Evolutionary conservation across 2,888 invertebrate species (phyloP), one percentile per base, ranked within the genome.

Genomic region (Hanleya hanleyi): DNA sequence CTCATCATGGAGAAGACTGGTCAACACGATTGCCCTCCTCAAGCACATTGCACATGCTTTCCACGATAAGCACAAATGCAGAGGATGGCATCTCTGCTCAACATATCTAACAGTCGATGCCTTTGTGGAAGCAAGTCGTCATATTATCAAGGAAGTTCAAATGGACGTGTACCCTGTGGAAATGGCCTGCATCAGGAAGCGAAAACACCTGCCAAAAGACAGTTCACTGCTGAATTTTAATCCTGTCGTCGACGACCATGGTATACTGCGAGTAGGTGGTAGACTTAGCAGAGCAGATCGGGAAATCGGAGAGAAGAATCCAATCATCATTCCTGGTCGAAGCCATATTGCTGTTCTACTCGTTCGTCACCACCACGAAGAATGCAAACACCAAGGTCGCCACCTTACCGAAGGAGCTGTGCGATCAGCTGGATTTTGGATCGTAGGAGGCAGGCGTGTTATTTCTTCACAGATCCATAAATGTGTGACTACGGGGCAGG

Each of bases 381-480:
- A 47, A 35, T 49, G 62, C 29, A n/a, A 66, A 12, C 69, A 73
- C 50, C 77, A 77, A 41, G 75, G 78, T 6, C 41, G 75, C 12
- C 69, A 70, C 7, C 49, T 78, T 18, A 73, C 77, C 9, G 77
- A 78, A 41, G 77, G 77, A 29, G 75, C 76, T 22, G 49, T 78
- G 3, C 51, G 78, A 37, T 18, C 35, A 15, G 67, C 67, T 26
- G 75, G 78, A 29, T 71, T 49, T 66, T 75, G 77, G 77, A 71
- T 75, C 26, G 41, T 36, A 32, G 77, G 77, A 1, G 64, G 36
- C 5, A 73, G 71, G 41, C 49, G 57, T 15, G 15, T 69, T 9
- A 57, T 74, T 4, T 67, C 51, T n/a, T 66, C 57, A 9, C 22
- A 76, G 2, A 68, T 76, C 5, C 61, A 64, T 62, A 67, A 49